phyloP scores from a whole-genome alignment of 2,113 vertebrate genomes.

The Neogobius melanostomus region DNA sequence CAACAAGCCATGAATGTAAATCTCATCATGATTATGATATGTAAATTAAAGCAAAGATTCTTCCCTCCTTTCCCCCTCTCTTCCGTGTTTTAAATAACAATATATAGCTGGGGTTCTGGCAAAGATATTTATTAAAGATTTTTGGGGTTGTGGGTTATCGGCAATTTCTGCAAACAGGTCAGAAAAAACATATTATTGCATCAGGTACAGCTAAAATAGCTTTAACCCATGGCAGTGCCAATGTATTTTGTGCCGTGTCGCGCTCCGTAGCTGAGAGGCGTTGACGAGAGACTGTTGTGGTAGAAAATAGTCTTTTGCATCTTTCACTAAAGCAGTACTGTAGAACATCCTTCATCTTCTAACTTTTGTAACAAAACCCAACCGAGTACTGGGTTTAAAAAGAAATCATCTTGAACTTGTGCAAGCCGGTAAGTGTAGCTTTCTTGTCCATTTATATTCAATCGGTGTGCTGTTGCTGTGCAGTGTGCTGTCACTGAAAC shows the following conservation, averaged over 20 bases:
- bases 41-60: constrained; percentile 19
- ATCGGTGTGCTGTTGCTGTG: constrained; percentile 12
- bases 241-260: constrained; percentile 28
- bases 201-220: too few relatives aligned
- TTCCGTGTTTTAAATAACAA: too few relatives aligned
- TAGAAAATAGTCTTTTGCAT: constrained; percentile 18
- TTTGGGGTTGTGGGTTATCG: too few relatives aligned
- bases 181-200: too few relatives aligned
- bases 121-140: too few relatives aligned
- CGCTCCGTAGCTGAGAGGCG: constrained; percentile 54
- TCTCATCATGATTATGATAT: background rate
- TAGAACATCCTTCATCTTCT: accelerated
- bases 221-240: too few relatives aligned
- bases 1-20: too few relatives aligned
- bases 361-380: background rate
- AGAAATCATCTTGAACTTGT: background rate
- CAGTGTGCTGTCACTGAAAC: constrained; percentile 2
- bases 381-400: background rate
- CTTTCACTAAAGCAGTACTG: background rate
- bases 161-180: too few relatives aligned
- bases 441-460: background rate
- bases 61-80: too few relatives aligned
- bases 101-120: too few relatives aligned
- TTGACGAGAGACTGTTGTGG: constrained; percentile 52
- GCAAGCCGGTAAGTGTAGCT: constrained; percentile 18